Evolutionary conservation across 2,888 invertebrate genomes (phyloP), one percentile per base, ranked within the genome.

Genomic region (Rhagonycha lutea): DNA sequence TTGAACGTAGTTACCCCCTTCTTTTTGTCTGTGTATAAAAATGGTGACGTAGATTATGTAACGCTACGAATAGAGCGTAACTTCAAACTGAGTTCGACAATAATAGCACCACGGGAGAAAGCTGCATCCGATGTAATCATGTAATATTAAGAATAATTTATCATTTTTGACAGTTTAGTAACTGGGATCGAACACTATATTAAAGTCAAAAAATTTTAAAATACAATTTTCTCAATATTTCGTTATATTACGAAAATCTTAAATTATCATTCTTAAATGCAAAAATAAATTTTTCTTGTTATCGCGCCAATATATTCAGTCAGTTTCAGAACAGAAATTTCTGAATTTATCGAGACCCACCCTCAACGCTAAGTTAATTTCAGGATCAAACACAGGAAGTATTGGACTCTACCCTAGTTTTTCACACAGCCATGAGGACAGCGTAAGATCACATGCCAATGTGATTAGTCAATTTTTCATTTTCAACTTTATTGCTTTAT

Each of bases 141-240:
- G 80, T 80, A 82, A 82, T 83, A 83, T 83, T 81, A 81, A 81
- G 79, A 82, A 82, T 80, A 82, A 82, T 84, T 83, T 81, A 83
- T 84, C 83, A 84, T 80, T 78, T 82, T 79, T 83, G 83, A 83
- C 83, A 82, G 78, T 72, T 70, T 75, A 78, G 75, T 70, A 68
- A 75, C 78, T 69, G 69, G 70, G 75, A 74, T 75, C 70, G 75
- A 75, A 77, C 72, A 71, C 71, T 75, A 65, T 75, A 78, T 78
- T 75, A 78, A 78, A 75, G 75, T 32, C 68, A 62, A 70, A 75
- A 73, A 77, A 72, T 77, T 73, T 47, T 74, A 29, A 69, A 63
- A 65, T 65, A 26, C n/a, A 14, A 65, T 65, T 65, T 65, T 65
- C 18, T 47, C 47, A 47, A 47, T 47, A n/a, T n/a, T 47, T n/a